phyloP scores from a whole-genome alignment of 53 echinoderm and acorn worm genomes.

The Paracentrotus lividus region DNA sequence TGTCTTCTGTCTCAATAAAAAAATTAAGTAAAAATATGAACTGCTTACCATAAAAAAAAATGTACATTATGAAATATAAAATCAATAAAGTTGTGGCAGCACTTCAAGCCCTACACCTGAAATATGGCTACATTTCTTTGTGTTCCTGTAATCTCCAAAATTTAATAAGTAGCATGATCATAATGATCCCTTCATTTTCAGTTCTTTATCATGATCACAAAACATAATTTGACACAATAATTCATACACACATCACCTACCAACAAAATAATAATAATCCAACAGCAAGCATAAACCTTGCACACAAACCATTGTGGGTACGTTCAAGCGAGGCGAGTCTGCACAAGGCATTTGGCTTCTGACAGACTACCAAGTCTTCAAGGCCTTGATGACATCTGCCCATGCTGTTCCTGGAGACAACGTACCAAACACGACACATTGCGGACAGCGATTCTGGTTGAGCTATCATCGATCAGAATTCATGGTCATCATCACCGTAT shows the following conservation, averaged over 20 bases:
- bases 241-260: background rate
- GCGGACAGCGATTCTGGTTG: too few relatives aligned
- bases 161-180: too few relatives aligned
- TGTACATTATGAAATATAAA: background rate
- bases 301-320: background rate
- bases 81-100: too few relatives aligned
- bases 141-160: too few relatives aligned
- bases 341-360: background rate
- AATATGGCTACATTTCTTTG: too few relatives aligned
- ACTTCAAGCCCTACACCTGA: too few relatives aligned
- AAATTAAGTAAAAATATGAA: too few relatives aligned
- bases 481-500: conserved; percentile 71
- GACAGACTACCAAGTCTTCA: background rate
- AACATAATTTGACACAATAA: too few relatives aligned
- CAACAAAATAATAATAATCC: background rate
- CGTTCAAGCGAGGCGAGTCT: background rate
- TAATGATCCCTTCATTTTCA: too few relatives aligned
- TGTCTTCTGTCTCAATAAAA: background rate
- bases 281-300: background rate
- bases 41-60: background rate
- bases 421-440: too few relatives aligned
- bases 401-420: too few relatives aligned
- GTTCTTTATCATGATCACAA: too few relatives aligned
- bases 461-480: background rate
- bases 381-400: background rate